Conservation (phyloP, 1,140 invertebrate species). For the Habropoda laboriosa region DNA sequence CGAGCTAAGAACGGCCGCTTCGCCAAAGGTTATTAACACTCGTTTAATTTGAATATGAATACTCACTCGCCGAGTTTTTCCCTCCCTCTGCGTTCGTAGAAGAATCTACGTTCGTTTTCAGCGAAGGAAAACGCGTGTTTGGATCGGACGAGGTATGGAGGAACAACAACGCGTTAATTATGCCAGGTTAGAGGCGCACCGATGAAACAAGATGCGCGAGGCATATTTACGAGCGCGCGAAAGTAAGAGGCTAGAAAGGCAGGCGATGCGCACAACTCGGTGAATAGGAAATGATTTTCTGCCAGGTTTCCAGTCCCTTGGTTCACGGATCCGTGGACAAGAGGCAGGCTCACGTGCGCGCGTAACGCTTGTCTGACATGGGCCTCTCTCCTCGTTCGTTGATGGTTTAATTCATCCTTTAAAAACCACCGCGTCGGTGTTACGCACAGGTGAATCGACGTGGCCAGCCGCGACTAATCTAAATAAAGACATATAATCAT, state of each 20-base stretch:
- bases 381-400: slow-evolving; percentile 17
- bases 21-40: slow-evolving; percentile 15
- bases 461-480: slow-evolving; percentile 16
- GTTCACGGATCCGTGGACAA: slow-evolving; percentile 1
- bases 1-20: too few relatives aligned
- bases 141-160: too few relatives aligned
- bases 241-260: slow-evolving; percentile 16
- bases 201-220: slow-evolving; percentile 2
- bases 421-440: slow-evolving; percentile 2
- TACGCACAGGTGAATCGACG: slow-evolving; percentile 18
- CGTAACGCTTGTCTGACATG: slow-evolving; percentile 33
- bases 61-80: not conserved
- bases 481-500: slow-evolving; percentile 36
- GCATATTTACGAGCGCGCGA: not conserved
- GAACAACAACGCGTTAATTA: slow-evolving; percentile 38
- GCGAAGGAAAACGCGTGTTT: slow-evolving; percentile 6
- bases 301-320: slow-evolving; percentile 35
- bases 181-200: not conserved
- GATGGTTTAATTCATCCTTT: slow-evolving; percentile 43
- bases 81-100: too few relatives aligned
- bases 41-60: slow-evolving; percentile 35
- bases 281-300: slow-evolving; percentile 54
- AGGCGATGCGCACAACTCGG: too few relatives aligned
- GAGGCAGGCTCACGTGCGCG: not conserved
- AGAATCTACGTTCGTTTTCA: slow-evolving; percentile 2